Conservation (phyloP, 2,888 invertebrate species). For the Fragum fragum region DNA sequence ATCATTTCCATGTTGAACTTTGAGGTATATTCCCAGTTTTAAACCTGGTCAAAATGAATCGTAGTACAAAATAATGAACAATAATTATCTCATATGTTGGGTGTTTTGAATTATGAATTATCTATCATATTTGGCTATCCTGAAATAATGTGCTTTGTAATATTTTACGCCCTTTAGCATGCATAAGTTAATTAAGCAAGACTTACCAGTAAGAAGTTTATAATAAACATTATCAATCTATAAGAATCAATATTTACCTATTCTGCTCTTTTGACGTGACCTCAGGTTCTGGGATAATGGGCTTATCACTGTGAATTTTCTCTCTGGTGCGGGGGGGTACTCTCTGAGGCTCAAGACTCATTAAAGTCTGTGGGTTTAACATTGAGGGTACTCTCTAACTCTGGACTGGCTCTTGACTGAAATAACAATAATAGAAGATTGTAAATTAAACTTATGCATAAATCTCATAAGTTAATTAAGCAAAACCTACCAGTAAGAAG, state of each 20-base stretch:
- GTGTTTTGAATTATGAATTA: neutral
- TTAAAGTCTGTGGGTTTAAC: neutral
- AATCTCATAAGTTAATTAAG: neutral
- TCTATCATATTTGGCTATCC: constrained; percentile 5
- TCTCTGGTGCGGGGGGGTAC: neutral
- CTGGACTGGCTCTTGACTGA: neutral
- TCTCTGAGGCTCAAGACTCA: neutral
- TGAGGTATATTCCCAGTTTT: too few species aligned
- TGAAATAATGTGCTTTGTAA: neutral
- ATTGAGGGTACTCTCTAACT: neutral
- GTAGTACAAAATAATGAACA: too few species aligned
- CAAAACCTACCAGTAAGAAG: too few species aligned
- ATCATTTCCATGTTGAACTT: too few species aligned
- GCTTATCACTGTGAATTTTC: neutral
- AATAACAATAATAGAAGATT: neutral
- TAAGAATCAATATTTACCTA: neutral
- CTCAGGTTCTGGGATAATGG: neutral
- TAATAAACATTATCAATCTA: neutral
- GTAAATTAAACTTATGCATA: neutral
- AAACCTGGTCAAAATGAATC: too few species aligned
- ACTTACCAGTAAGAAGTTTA: too few species aligned
- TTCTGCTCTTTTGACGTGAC: neutral
- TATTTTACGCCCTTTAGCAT: constrained; percentile 6
- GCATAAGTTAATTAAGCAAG: neutral
- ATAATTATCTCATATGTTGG: too few species aligned